Evolutionary conservation across 64 coral and sea anemone species (phyloP).

Genomic region (Stylophora pistillata): DNA sequence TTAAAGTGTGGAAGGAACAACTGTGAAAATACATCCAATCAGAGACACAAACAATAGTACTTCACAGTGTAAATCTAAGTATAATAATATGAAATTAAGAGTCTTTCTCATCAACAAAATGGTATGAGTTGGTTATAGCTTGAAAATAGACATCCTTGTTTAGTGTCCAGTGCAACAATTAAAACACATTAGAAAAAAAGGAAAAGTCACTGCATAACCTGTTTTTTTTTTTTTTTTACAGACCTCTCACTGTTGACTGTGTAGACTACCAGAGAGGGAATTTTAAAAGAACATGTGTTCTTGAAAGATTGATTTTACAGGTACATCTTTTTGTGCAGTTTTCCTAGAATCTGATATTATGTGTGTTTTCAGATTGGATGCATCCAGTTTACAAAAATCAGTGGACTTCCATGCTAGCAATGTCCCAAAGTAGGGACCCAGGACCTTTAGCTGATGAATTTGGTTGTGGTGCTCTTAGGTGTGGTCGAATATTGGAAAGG

Average conservation of each 20-base stretch:
- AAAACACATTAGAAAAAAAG: too few species aligned
- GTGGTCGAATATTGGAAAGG: constrained; percentile 85
- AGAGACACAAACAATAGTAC: too few species aligned
- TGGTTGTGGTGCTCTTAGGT: constrained; percentile 71
- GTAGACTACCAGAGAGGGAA: not conserved
- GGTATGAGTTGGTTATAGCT: too few species aligned
- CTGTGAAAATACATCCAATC: too few species aligned
- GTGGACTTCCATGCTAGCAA: constrained; percentile 70
- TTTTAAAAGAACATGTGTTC: not conserved
- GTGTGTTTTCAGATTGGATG: constrained; percentile 71
- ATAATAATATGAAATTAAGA: too few species aligned
- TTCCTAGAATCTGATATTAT: not conserved
- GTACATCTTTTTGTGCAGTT: not conserved
- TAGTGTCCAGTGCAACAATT: too few species aligned
- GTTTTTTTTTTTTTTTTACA: too few species aligned
- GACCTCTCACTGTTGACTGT: not conserved
- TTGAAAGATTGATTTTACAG: not conserved
- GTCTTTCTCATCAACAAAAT: too few species aligned
- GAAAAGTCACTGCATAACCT: too few species aligned
- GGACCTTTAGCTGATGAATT: constrained; percentile 76
- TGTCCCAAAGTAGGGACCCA: constrained; percentile 80
- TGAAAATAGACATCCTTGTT: too few species aligned
- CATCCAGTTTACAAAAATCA: constrained; percentile 83
- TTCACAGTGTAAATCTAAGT: too few species aligned
- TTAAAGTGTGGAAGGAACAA: too few species aligned